These are phyloP conservation scores for Ooceraea biroi DNA, from an alignment of 1,140 invertebrate species.

Conservation along the genomic window DNA sequence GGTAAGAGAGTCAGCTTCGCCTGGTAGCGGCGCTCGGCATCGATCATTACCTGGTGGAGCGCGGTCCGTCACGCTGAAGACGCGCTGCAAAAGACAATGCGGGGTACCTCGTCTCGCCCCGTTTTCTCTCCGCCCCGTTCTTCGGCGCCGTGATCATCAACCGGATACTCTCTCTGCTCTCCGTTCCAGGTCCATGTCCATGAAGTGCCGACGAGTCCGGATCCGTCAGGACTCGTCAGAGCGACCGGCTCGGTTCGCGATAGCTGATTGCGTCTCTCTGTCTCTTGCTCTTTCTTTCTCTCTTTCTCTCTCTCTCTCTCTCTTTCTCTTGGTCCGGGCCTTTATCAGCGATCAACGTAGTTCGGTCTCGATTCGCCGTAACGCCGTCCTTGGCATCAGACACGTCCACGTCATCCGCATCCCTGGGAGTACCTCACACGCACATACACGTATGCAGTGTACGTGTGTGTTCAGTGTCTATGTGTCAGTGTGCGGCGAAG, in stretches of 20 bases:
- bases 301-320: too few species aligned
- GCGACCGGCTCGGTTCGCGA: slow-evolving; percentile 21
- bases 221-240: slow-evolving; percentile 9
- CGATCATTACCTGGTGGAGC: slow-evolving; percentile 55
- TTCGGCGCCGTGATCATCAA: neutral
- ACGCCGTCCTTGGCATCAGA: neutral
- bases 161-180: neutral
- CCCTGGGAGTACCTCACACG: slow-evolving; percentile 36
- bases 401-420: slow-evolving; percentile 44
- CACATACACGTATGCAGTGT: slow-evolving; percentile 16
- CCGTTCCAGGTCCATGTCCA: slow-evolving; percentile 3
- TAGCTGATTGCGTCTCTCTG: neutral
- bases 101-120: neutral
- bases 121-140: neutral
- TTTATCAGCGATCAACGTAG: slow-evolving; percentile 6
- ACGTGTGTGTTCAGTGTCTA: slow-evolving; percentile 19
- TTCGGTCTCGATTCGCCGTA: neutral
- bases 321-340: neutral
- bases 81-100: slow-evolving; percentile 27
- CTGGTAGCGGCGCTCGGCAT: slow-evolving; percentile 24
- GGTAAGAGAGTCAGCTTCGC: slow-evolving; percentile 43
- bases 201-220: neutral
- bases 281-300: too few species aligned
- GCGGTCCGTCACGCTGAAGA: slow-evolving; percentile 14
- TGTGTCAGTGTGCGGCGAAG: slow-evolving; percentile 35